Evolutionary conservation across 2,113 vertebrate genomes (phyloP).

Genomic region (Motacilla alba): DNA sequence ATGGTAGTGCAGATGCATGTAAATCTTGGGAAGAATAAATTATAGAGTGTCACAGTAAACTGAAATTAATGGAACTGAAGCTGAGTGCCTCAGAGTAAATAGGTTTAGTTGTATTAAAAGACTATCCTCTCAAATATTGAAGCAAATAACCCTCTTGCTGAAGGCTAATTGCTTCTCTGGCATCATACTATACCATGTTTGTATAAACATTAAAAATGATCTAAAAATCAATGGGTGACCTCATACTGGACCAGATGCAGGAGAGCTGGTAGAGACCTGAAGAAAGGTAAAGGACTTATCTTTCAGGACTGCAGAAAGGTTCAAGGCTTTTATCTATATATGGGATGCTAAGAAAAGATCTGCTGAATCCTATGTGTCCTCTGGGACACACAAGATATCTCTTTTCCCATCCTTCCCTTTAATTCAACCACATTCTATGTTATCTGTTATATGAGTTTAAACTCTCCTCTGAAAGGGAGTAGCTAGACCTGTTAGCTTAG

Average conservation of each 20-base stretch:
- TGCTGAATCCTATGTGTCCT: background rate
- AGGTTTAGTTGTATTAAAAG: background rate
- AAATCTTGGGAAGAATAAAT: constrained; percentile 23
- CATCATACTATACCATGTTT: background rate
- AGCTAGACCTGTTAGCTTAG: background rate
- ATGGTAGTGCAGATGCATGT: background rate
- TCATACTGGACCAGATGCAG: background rate
- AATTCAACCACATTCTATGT: background rate
- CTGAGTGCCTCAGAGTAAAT: background rate
- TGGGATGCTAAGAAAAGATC: background rate
- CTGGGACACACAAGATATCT: background rate
- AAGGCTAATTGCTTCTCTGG: background rate
- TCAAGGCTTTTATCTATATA: background rate
- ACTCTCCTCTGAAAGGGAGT: background rate
- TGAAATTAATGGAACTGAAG: background rate
- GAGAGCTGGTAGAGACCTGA: background rate
- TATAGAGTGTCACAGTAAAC: background rate
- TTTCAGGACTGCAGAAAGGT: background rate
- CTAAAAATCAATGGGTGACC: background rate
- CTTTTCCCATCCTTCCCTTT: background rate
- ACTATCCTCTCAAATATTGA: background rate
- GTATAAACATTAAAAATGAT: background rate
- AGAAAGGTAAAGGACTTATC: background rate
- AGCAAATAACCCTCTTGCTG: background rate
- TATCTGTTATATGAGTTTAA: background rate